Conservation (phyloP, 2,113 vertebrate genomes). For the Prietella phreatophila region DNA sequence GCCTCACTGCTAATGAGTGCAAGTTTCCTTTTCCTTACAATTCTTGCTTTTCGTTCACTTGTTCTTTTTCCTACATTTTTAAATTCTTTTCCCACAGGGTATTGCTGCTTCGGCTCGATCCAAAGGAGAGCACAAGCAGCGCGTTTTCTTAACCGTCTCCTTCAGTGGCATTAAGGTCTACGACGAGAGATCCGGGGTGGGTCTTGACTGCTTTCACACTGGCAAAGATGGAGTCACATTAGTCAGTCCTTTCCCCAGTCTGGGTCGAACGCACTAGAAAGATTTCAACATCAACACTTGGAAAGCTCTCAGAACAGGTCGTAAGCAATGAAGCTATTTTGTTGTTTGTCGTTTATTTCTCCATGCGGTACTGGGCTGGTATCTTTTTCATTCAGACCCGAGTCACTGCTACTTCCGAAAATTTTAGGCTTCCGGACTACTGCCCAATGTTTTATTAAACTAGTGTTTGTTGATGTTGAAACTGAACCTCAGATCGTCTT, state of each 20-base stretch:
- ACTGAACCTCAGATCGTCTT: not conserved
- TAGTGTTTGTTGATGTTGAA: not conserved
- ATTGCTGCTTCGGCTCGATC: conserved; percentile 92
- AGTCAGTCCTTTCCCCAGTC: not conserved
- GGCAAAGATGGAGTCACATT: not conserved
- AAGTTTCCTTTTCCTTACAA: not conserved
- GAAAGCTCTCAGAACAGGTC: not conserved
- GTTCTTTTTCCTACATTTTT: conserved; percentile 47
- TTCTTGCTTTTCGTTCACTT: conserved; percentile 32
- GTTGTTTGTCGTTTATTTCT: too few species aligned
- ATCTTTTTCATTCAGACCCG: not conserved
- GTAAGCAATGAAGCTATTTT: too few species aligned
- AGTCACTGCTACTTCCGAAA: too few species aligned
- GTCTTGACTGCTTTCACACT: conserved; percentile 56
- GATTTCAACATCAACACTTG: not conserved
- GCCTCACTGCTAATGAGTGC: not conserved
- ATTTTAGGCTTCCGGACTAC: too few species aligned
- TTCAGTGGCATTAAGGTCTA: conserved; percentile 99
- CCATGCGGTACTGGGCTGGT: not conserved
- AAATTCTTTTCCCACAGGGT: conserved; percentile 73
- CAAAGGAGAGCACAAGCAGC: conserved; percentile 97
- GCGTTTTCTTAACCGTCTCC: conserved; percentile 94
- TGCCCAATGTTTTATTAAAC: not conserved
- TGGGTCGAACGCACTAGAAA: not conserved
- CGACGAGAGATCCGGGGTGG: conserved; percentile 97